A percentile compares a stretch with the other conserved stretches of the same genome.
Evolutionary conservation across 2,113 vertebrate species (phyloP).

Genomic region (Parus major): DNA sequence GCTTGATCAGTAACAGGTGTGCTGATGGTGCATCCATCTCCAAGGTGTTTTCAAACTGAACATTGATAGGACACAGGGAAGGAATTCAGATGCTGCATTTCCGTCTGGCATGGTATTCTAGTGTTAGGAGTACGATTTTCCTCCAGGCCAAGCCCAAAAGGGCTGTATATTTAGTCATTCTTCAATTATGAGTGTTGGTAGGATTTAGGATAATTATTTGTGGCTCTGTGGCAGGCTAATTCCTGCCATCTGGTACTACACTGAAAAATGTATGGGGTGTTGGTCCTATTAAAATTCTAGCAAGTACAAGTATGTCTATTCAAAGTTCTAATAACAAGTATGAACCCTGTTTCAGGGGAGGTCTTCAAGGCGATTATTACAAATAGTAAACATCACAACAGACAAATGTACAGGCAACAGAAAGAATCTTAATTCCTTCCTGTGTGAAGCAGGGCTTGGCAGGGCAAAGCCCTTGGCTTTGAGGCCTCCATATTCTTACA

Average conservation of each 20-base stretch:
- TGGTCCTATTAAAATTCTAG: neutral
- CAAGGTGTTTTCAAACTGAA: rapidly evolving
- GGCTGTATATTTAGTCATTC: neutral
- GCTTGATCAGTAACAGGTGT: neutral
- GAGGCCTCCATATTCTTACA: neutral
- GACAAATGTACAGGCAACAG: neutral
- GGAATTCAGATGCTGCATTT: neutral
- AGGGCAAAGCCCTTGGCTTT: neutral
- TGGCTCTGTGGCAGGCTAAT: neutral
- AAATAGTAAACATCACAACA: neutral
- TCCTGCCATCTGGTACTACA: neutral
- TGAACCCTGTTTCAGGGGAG: neutral
- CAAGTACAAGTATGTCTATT: neutral
- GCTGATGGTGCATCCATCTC: neutral
- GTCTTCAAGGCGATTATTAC: neutral
- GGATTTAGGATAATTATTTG: neutral
- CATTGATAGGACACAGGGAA: neutral
- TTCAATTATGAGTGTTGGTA: neutral
- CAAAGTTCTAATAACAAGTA: neutral
- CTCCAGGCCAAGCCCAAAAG: neutral
- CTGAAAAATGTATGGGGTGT: neutral
- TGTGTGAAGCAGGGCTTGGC: neutral
- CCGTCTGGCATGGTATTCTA: neutral
- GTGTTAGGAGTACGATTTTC: neutral
- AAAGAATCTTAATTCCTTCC: neutral